phyloP scores from a whole-genome alignment of 2,113 vertebrate genomes.

The Paedocypris sp. region DNA sequence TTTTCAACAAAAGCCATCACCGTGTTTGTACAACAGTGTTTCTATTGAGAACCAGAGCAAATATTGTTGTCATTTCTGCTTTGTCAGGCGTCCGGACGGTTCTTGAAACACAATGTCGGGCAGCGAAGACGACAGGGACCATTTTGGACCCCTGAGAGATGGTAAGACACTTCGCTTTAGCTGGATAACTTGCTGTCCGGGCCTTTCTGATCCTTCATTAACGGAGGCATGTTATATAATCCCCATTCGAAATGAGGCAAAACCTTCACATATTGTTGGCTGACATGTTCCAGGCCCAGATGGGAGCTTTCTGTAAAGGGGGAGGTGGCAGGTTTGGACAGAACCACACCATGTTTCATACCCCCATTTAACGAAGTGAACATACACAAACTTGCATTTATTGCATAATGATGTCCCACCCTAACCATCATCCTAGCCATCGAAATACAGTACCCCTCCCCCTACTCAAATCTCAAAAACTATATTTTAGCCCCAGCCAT shows the following conservation, averaged over 20 bases:
- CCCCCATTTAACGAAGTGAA: background rate
- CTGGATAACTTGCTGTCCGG: constrained; percentile 22
- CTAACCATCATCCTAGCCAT: too few species aligned
- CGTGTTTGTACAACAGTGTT: too few species aligned
- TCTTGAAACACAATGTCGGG: constrained; percentile 49
- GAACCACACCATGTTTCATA: too few species aligned
- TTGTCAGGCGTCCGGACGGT: background rate
- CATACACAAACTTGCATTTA: too few species aligned
- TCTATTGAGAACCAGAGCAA: background rate
- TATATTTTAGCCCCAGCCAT: too few species aligned
- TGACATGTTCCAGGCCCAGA: background rate
- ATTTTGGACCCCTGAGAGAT: constrained; percentile 49
- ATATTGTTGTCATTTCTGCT: background rate
- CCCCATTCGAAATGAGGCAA: background rate
- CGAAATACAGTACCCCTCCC: too few species aligned
- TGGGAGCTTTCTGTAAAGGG: background rate
- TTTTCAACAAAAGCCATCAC: too few species aligned
- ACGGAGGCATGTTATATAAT: background rate
- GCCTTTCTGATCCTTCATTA: background rate
- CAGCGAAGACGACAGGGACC: constrained; percentile 65
- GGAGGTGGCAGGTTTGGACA: background rate
- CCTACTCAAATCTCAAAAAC: too few species aligned
- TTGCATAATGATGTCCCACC: too few species aligned
- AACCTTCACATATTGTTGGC: background rate
- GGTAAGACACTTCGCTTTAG: constrained; percentile 11